Evolutionary conservation across 2,888 invertebrate species (phyloP), one percentile per base, ranked within the genome.

Genomic region (Phaonia tiefii): DNA sequence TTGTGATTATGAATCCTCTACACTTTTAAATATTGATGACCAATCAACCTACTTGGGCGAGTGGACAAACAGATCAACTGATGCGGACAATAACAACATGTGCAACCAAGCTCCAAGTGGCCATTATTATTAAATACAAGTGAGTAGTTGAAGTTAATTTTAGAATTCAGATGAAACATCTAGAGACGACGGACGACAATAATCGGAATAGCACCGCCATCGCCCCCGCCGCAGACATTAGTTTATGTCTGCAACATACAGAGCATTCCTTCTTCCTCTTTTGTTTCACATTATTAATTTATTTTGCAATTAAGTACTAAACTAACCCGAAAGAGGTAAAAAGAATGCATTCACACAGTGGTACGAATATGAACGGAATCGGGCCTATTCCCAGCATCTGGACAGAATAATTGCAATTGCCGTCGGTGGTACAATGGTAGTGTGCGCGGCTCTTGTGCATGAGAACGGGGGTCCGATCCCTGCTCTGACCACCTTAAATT

Each of bases 41-140:
- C 87, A 87, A 87, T 87, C 87, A 87, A 87, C 87, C 87, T 87
- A 87, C 85, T 86, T 87, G 80, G 81, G 75, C 51, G 69, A 69
- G 22, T 42, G 42, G 69, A 20, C 69, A 69, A 63, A 46, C 37
- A 51, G 69, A 31, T 31, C 31, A 31, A 31, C 31, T 25, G 42
- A 39, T 17, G 49, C 2, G 17, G 49, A 49, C 39, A 60, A 1
- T 39, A 42, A 20, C 8, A 25, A 42, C 22, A 13, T 5, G 44
- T 65, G 11, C 37, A 37, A 1, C 20, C 49, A 39, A 67, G 13
- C 15, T 39, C 25, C n/a, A 22, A 46, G 2, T 37, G 11, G 51
- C 39, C 51, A 54, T 54, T 54, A 22, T 54, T 51, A 13, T 20
- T 60, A 25, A 58, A 42, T 42, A 49, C 25, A 37, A 56, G 42